phyloP scores from a whole-genome alignment of 1,140 invertebrate genomes.

The Zaprionus gabonicus region DNA sequence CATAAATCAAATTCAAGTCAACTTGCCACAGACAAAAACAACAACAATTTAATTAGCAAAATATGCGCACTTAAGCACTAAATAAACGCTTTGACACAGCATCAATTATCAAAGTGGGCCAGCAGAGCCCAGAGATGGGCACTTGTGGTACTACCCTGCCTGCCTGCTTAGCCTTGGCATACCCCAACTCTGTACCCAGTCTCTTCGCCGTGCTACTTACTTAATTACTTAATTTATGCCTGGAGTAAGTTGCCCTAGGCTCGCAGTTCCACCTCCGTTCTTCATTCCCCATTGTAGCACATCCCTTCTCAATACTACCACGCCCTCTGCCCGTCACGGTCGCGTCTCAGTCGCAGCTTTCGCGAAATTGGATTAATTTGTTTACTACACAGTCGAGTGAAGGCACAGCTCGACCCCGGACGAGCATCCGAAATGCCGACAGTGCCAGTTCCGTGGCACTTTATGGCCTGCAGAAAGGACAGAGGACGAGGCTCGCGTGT shows the following conservation, averaged over 20 bases:
- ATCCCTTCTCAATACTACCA: neutral
- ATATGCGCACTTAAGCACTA: constrained; percentile 52
- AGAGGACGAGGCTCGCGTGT: neutral
- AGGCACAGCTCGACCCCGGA: neutral
- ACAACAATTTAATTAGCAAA: constrained; percentile 50
- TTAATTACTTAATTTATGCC: constrained; percentile 82
- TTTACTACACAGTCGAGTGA: constrained; percentile 54
- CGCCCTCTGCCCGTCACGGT: neutral
- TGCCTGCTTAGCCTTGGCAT: neutral
- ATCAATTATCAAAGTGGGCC: constrained; percentile 65
- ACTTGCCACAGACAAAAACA: constrained; percentile 30
- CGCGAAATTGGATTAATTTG: constrained; percentile 78
- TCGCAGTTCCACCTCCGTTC: neutral
- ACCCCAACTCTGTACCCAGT: neutral
- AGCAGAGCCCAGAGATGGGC: constrained; percentile 29
- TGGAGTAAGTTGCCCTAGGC: constrained; percentile 13
- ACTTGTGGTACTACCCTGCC: neutral
- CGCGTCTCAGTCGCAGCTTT: constrained; percentile 24
- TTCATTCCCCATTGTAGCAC: neutral
- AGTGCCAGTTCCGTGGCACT: constrained; percentile 27
- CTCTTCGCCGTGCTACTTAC: constrained; percentile 26
- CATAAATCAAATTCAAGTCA: constrained; percentile 39
- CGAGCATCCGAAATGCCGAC: constrained; percentile 22
- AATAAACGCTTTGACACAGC: constrained; percentile 76
- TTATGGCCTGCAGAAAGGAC: constrained; percentile 39